phyloP scores from a whole-genome alignment of 2,797 vertebrate genomes.

The Nannoperca obscura region DNA sequence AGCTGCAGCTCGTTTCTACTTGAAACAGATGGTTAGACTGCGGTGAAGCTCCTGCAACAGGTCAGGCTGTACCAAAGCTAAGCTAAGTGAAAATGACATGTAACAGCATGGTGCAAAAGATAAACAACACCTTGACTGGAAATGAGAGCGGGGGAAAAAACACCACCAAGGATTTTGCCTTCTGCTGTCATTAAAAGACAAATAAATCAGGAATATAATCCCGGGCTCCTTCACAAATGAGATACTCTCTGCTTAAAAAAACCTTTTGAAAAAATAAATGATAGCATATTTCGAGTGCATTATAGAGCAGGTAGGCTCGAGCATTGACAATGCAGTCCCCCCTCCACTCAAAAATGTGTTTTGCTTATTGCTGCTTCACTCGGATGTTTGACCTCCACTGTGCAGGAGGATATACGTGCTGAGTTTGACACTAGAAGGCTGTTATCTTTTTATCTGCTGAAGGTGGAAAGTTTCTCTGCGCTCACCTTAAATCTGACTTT shows the following conservation, averaged over 20 bases:
- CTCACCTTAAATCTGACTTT: background rate
- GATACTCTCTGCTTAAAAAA: background rate
- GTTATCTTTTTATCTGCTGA: slow-evolving; percentile 7
- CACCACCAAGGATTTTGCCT: slow-evolving; percentile 7
- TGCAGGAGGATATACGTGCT: slow-evolving; percentile 11
- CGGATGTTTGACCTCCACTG: slow-evolving; percentile 30
- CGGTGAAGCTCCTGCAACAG: slow-evolving; percentile 57
- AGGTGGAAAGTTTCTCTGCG: background rate
- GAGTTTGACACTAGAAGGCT: slow-evolving; percentile 3
- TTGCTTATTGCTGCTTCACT: background rate
- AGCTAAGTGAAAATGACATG: slow-evolving; percentile 51
- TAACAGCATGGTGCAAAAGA: slow-evolving; percentile 36
- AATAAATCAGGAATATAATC: slow-evolving; percentile 8
- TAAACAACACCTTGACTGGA: slow-evolving; percentile 45
- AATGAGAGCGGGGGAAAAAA: background rate
- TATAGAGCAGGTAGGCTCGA: slow-evolving; percentile 12
- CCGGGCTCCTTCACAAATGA: slow-evolving; percentile 11
- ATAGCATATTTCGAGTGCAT: background rate
- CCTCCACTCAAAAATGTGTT: background rate
- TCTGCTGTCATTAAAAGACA: slow-evolving; percentile 26
- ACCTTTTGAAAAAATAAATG: background rate
- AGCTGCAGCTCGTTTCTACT: slow-evolving; percentile 49
- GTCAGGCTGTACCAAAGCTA: slow-evolving; percentile 49
- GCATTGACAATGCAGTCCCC: background rate
- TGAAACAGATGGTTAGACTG: slow-evolving; percentile 53